Conservation (phyloP, 2,113 vertebrate species). For the Syngnathus scovelli region DNA sequence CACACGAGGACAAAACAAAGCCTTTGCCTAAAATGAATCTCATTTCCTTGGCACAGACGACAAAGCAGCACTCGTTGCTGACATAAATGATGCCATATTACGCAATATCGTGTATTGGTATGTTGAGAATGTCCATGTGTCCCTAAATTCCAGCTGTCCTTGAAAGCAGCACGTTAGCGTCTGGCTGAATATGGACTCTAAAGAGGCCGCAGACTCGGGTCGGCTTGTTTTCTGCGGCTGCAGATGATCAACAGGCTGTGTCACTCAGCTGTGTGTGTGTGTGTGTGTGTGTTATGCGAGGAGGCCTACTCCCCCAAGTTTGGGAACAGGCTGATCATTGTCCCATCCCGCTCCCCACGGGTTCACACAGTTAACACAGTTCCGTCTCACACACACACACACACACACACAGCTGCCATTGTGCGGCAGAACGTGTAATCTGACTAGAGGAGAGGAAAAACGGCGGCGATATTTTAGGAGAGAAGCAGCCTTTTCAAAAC, state of each 20-base stretch:
- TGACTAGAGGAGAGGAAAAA: constrained; percentile 34
- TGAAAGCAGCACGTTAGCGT: not conserved
- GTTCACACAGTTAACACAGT: constrained; percentile 54
- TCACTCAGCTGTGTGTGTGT: constrained; percentile 33
- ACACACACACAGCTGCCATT: constrained; percentile 54
- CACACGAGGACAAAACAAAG: no score
- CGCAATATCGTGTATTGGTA: not conserved
- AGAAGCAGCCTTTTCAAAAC: not conserved
- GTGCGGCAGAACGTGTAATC: constrained; percentile 51
- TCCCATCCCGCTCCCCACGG: constrained; percentile 50
- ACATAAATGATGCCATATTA: no score
- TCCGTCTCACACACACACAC: constrained; percentile 29
- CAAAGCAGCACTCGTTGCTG: not conserved
- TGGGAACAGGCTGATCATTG: constrained; percentile 65
- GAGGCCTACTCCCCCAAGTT: constrained; percentile 45
- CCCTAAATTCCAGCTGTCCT: not conserved
- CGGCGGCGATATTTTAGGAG: constrained; percentile 12
- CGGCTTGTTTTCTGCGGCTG: constrained; percentile 35
- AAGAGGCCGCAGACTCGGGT: constrained; percentile 13
- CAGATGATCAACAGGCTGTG: constrained; percentile 62
- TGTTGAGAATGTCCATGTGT: not conserved
- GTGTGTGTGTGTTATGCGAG: constrained; percentile 10
- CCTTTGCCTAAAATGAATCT: no score
- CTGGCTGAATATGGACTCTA: not conserved
- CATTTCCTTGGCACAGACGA: not conserved